Percentiles rank a stretch among this genome's conserved stretches.
Conservation (phyloP, 2,888 invertebrate genomes). For the Papilio demoleus region DNA sequence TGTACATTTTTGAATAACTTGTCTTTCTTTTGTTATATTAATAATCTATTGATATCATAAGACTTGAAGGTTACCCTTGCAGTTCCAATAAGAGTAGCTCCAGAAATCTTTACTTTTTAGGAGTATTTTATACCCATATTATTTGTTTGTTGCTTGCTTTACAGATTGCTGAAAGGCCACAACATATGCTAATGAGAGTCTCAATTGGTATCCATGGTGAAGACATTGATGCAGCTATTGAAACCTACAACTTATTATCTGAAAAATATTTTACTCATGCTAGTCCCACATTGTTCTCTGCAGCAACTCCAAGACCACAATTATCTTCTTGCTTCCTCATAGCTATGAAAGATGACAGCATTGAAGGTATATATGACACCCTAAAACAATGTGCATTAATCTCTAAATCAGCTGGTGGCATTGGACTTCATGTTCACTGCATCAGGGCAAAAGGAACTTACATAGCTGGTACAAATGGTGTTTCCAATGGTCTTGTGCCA, state of each 20-base stretch:
- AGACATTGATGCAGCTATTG: slow-evolving; percentile 95
- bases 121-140: background rate
- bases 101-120: background rate
- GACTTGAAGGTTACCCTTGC: background rate
- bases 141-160: slow-evolving; percentile 35
- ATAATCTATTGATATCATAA: background rate
- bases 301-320: slow-evolving; percentile 95
- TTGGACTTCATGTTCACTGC: slow-evolving; percentile 97
- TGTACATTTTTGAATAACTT: background rate
- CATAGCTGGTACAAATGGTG: slow-evolving; percentile 97
- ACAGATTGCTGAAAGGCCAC: slow-evolving; percentile 95
- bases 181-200: slow-evolving; percentile 99
- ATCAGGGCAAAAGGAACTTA: slow-evolving; percentile 96
- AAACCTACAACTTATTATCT: slow-evolving; percentile 97
- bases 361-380: slow-evolving; percentile 97
- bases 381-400: slow-evolving; percentile 96
- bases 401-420: slow-evolving; percentile 98
- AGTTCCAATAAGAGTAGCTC: background rate
- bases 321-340: slow-evolving; percentile 97
- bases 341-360: slow-evolving; percentile 97
- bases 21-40: background rate
- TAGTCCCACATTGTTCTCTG: slow-evolving; percentile 98
- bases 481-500: slow-evolving; percentile 97
- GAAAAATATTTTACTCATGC: slow-evolving; percentile 99
- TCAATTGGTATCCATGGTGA: slow-evolving; percentile 97